Evolutionary conservation across 2,113 vertebrate genomes (phyloP).

Genomic region (Anolis sagrei): DNA sequence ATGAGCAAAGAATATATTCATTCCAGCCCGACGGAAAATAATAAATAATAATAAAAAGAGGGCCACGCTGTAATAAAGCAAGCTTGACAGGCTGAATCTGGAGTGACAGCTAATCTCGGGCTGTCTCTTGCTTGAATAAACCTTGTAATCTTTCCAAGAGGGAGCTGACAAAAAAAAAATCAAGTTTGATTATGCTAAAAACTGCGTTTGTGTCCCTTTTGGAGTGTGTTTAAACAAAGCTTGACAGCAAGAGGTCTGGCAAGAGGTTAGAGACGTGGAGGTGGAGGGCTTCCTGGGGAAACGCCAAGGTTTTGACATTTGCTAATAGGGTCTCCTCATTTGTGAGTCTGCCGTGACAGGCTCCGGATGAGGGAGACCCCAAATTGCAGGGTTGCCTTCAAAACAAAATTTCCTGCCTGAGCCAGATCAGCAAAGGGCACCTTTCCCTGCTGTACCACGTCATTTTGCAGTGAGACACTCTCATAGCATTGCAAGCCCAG

Average conservation of each 20-base stretch:
- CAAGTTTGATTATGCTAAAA: conserved; percentile 13
- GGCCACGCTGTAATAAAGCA: conserved; percentile 26
- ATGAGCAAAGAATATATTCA: conserved; percentile 48
- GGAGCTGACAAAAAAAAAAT: conserved; percentile 32
- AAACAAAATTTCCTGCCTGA: not conserved
- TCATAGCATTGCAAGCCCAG: not conserved
- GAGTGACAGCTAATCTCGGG: conserved; percentile 35
- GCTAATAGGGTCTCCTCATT: conserved; percentile 5
- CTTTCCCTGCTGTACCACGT: too few species aligned
- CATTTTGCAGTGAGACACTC: not conserved
- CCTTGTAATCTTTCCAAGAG: conserved; percentile 12
- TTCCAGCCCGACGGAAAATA: conserved; percentile 39
- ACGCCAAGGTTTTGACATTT: not conserved
- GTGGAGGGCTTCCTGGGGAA: conserved; percentile 5
- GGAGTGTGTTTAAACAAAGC: conserved; percentile 25
- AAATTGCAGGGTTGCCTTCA: not conserved
- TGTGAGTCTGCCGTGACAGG: not conserved
- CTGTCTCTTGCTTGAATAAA: conserved; percentile 42
- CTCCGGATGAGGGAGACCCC: not conserved
- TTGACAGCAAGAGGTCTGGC: not conserved
- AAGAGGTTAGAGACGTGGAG: not conserved
- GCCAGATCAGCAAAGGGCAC: not conserved
- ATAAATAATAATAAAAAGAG: conserved; percentile 7
- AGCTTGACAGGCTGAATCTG: conserved; percentile 15
- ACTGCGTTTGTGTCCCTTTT: conserved; percentile 29